Conservation (phyloP, 2,888 invertebrate species). For the Aleiodes alternator region DNA sequence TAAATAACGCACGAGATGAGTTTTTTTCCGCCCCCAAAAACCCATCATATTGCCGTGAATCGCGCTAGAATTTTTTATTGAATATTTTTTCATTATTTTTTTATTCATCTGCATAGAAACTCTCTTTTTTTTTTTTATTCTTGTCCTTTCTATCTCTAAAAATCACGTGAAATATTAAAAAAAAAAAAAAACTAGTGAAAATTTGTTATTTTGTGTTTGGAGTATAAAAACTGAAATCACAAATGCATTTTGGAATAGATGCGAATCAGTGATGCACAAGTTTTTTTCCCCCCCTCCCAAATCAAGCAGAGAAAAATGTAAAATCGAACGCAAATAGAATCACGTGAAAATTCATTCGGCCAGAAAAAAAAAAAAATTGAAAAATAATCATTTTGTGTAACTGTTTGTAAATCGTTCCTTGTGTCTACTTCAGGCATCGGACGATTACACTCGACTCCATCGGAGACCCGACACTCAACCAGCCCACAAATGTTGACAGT, state of each 20-base stretch:
- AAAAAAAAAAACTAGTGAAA: neutral
- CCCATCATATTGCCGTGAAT: slow-evolving; percentile 32
- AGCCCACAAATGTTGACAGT: slow-evolving; percentile 19
- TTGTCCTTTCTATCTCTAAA: neutral
- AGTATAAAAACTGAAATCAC: slow-evolving; percentile 1
- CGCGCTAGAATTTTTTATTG: slow-evolving; percentile 18
- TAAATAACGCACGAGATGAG: slow-evolving; percentile 64
- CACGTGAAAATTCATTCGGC: neutral
- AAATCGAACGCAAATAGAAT: neutral
- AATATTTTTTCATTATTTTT: slow-evolving; percentile 26
- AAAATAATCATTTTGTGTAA: no score
- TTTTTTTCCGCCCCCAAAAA: slow-evolving; percentile 25
- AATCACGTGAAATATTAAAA: slow-evolving; percentile 22
- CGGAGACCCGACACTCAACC: slow-evolving; percentile 18
- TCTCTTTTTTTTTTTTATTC: neutral
- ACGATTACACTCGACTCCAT: neutral
- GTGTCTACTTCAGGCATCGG: slow-evolving; percentile 10
- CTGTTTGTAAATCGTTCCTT: neutral
- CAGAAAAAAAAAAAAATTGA: no score
- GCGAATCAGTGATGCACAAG: neutral
- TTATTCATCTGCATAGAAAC: slow-evolving; percentile 5
- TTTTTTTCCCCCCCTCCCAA: no score
- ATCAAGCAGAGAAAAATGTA: neutral
- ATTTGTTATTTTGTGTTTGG: slow-evolving; percentile 5
- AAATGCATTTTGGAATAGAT: slow-evolving; percentile 9